Conservation (phyloP, 2,888 invertebrate species). For the Carterocephalus palaemon region DNA sequence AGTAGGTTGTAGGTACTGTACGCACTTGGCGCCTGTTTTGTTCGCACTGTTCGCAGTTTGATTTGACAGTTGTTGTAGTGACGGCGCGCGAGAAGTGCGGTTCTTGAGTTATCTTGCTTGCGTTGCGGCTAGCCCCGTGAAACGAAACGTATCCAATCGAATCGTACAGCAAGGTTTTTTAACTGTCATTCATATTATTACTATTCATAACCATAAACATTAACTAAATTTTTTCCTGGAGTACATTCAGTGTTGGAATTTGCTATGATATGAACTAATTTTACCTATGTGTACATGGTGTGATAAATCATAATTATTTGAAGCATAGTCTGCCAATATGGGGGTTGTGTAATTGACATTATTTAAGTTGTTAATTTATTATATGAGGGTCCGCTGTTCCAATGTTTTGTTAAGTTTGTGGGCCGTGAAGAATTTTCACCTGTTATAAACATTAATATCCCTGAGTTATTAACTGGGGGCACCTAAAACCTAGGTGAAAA, state of each 20-base stretch:
- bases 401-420: slow-evolving; percentile 52
- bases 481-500: slow-evolving; percentile 41
- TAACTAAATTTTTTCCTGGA: slow-evolving; percentile 17
- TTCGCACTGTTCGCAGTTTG: too few species aligned
- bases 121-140: slow-evolving; percentile 40
- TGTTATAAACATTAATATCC: slow-evolving; percentile 3
- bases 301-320: slow-evolving; percentile 13
- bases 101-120: slow-evolving; percentile 32
- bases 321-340: slow-evolving; percentile 37
- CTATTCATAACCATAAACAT: slow-evolving; percentile 18
- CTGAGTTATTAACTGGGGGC: slow-evolving; percentile 8
- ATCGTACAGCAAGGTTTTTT: slow-evolving; percentile 11
- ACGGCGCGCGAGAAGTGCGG: slow-evolving; percentile 49
- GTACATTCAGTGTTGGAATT: too few species aligned
- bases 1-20: slow-evolving; percentile 42
- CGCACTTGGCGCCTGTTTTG: slow-evolving; percentile 47
- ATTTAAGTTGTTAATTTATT: slow-evolving; percentile 50
- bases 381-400: slow-evolving; percentile 44
- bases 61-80: slow-evolving; percentile 65
- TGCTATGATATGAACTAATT: slow-evolving; percentile 26
- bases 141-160: slow-evolving; percentile 53
- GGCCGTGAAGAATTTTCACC: slow-evolving; percentile 34
- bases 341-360: slow-evolving; percentile 47
- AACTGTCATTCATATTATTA: slow-evolving; percentile 36
- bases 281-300: slow-evolving; percentile 9